Base-by-base conservation (phyloP, 2,888 invertebrate species). In the Hypsopygia costalis region DNA sequence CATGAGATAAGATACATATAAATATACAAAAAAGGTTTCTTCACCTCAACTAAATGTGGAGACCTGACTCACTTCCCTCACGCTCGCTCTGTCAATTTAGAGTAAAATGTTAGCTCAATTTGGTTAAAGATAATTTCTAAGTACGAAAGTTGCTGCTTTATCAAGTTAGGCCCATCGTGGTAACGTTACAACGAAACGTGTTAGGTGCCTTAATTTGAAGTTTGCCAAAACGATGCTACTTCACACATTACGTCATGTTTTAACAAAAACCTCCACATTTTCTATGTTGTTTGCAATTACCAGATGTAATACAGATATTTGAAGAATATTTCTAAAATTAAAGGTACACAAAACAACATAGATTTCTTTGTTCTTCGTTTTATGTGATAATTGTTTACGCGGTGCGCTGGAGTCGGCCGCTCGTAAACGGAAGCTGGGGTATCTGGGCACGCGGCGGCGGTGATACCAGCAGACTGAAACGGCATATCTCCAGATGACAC, bases 321-420 rank as follows among this genome's bases (percentile, higher is more conserved):
- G 10, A 43, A 47, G 46, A 40, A 33, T 39, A 43, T 46, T 48
- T 51, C 47, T 50, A 35, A 58, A 62, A 58, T 61, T 53, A 65
- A 59, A 54, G 51, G 49, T 55, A 49, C 53, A 44, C 46, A 57
- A 57, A 64, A 43, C 41, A 38, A 45, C 40, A 50, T 46, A 55
- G 47, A 55, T 55, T 60, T 58, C 80, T 81, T 81, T 82, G 81
- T 81, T 77, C 72, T 72, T 54, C 47, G 62, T 74, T 77, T 81
- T 62, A 70, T 72, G 68, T 60, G 68, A 68, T 76, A 69, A 74
- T 74, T 81, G 81, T 81, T 79, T 81, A 80, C 58, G 53, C 46
- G 44, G 37, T 44, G 59, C 57, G 58, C 64, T 51, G 55, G 60
- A 58, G 58, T 49, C 40, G 46, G 58, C 49, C 40, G 46, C 46